Conservation (phyloP, 92 coral and sea anemone species). For the Ricordea florida region DNA sequence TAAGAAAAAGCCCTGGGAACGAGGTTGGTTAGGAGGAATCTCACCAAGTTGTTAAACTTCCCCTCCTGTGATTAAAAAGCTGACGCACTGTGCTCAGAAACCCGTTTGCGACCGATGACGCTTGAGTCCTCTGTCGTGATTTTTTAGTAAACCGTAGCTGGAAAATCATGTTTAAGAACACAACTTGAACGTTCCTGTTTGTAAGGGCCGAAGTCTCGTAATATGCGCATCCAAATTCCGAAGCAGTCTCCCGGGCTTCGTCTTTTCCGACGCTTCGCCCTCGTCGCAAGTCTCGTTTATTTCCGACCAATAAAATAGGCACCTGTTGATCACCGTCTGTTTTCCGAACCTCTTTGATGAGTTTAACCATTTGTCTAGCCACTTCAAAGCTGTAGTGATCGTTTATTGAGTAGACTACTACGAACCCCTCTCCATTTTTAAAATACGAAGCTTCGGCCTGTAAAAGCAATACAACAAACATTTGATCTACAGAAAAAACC, state of each 20-base stretch:
- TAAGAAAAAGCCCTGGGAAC: neutral
- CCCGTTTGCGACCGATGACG: constrained; percentile 58
- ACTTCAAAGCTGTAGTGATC: constrained; percentile 97
- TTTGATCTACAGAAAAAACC: neutral
- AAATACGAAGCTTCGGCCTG: constrained; percentile 90
- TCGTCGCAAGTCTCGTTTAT: constrained; percentile 90
- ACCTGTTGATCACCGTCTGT: constrained; percentile 81
- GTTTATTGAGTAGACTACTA: constrained; percentile 94
- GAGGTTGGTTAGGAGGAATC: no score
- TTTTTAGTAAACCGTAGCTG: constrained; percentile 87
- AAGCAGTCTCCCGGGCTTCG: constrained; percentile 87
- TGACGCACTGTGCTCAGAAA: constrained; percentile 90
- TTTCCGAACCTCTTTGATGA: constrained; percentile 84
- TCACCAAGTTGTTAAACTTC: constrained; percentile 56
- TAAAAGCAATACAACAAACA: neutral
- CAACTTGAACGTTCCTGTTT: constrained; percentile 88
- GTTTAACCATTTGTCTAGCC: constrained; percentile 87
- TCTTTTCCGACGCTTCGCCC: constrained; percentile 85
- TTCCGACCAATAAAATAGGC: constrained; percentile 93
- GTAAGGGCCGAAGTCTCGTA: constrained; percentile 93
- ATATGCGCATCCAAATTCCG: constrained; percentile 86
- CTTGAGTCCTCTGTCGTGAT: constrained; percentile 60
- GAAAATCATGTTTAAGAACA: constrained; percentile 87
- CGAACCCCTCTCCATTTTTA: constrained; percentile 83
- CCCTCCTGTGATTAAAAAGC: constrained; percentile 70